Evolutionary conservation across 2,888 invertebrate species (phyloP), one percentile per base, ranked within the genome.

Genomic region (Uloborus plumipes): DNA sequence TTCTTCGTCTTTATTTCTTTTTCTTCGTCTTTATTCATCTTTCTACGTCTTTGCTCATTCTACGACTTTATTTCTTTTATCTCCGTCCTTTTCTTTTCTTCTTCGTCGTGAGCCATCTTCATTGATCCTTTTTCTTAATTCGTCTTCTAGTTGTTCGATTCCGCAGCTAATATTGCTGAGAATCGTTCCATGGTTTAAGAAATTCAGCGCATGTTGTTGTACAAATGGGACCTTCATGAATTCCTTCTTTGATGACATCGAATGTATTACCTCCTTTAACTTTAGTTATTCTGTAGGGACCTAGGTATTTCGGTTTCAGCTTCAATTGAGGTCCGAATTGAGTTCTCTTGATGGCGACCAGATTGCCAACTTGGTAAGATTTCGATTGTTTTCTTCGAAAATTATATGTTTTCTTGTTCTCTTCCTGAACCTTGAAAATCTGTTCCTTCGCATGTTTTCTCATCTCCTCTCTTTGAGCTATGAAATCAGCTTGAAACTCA

Each of bases 381-480:
- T 20, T n/a, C 22, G n/a, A 9, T 59, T 59, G 0, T 59, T 18
- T 59, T 0, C 20, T 59, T 22, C 22, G n/a, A 11, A 22, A 2
- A 11, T 59, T 59, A 20, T 59, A 59, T n/a, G 59, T 59, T 1
- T 53, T 53, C n/a, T 53, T 59, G 20, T 59, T 59, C 18, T 59
- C 20, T 11, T 20, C 18, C 20, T 59, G 22, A 3, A 59, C 18
- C 7, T 6, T 4, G 18, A 16, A 59, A 20, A 20, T 59, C 18
- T 59, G n/a, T 18, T 20, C 20, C 59, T 59, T 59, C 18, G 13
- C 20, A 20, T 59, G 59, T 22, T 59, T 59, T 20, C 18, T 14
- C 14, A 6, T n/a, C 3, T 59, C 18, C 13, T 20, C 59, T 59
- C 53, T 53, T 53, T 53, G 53, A 6, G 53, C 15, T 53, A 3